phyloP scores from a whole-genome alignment of 2,888 invertebrate species.

The Andrena fulva region DNA sequence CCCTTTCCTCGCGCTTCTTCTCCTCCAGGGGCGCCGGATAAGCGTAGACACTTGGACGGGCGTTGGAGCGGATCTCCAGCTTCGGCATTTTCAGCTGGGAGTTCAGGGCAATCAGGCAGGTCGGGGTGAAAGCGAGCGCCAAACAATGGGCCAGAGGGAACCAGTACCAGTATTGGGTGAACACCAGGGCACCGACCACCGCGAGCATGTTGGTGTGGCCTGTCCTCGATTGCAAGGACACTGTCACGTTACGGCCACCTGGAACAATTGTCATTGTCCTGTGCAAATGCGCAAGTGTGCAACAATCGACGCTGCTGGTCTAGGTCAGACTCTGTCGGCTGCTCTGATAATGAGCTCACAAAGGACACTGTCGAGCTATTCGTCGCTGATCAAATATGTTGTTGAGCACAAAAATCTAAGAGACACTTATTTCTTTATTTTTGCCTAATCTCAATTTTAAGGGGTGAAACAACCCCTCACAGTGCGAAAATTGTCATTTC shows the following conservation, averaged over 20 bases:
- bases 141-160: constrained; percentile 98
- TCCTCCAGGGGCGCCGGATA: constrained; percentile 99
- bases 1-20: constrained; percentile 98
- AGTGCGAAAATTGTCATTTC: no score
- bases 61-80: constrained; percentile 95
- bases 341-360: not conserved
- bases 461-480: no score
- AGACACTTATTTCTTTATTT: no score
- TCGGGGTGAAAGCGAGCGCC: constrained; percentile 97
- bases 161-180: constrained; percentile 99
- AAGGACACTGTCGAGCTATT: not conserved
- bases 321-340: not conserved
- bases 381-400: no score
- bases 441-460: no score
- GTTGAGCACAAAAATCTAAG: no score
- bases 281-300: not conserved
- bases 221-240: constrained; percentile 97
- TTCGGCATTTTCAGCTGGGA: constrained; percentile 97
- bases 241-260: constrained; percentile 97
- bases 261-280: constrained; percentile 28
- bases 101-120: constrained; percentile 97
- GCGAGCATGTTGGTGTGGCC: constrained; percentile 99
- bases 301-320: not conserved
- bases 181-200: constrained; percentile 98
- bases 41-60: constrained; percentile 97